phyloP scores from a whole-genome alignment of 2,797 vertebrate species.

The Gymnoscopelus microlampas region DNA sequence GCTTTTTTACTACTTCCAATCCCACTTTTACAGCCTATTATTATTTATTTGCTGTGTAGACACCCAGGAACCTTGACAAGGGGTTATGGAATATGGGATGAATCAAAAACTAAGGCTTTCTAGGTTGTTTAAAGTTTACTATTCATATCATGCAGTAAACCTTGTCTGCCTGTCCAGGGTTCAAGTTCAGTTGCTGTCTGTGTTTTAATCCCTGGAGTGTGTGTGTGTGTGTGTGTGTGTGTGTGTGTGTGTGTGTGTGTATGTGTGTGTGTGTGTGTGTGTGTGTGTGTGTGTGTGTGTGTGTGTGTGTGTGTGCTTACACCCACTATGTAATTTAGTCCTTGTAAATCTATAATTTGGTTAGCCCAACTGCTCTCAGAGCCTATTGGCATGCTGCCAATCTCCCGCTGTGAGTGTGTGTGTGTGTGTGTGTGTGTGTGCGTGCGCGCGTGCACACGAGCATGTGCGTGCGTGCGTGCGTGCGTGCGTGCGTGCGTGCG shows the following conservation, averaged over 20 bases:
- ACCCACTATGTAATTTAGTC: constrained; percentile 74
- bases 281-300: not conserved
- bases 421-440: constrained; percentile 3
- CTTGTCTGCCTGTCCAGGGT: constrained; percentile 55
- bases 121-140: constrained; percentile 23
- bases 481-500: not conserved
- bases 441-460: not conserved
- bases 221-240: constrained; percentile 35
- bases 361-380: constrained; percentile 75
- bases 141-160: constrained; percentile 56
- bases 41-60: constrained; percentile 38
- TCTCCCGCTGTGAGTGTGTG: constrained; percentile 44
- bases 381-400: constrained; percentile 74
- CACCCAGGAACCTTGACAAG: constrained; percentile 15
- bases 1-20: constrained; percentile 11
- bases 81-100: constrained; percentile 14
- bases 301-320: constrained; percentile 62
- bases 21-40: constrained; percentile 24
- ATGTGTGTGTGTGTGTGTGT: not conserved
- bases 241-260: not conserved
- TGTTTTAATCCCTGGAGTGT: constrained; percentile 52
- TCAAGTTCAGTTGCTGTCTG: constrained; percentile 61
- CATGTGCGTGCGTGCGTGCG: not conserved
- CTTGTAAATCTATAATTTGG: constrained; percentile 79
- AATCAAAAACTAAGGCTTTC: constrained; percentile 48